Percentiles rank a stretch among this genome's conserved stretches.
Conservation (phyloP, 2,113 vertebrate genomes). For the Myxocyprinus asiaticus region DNA sequence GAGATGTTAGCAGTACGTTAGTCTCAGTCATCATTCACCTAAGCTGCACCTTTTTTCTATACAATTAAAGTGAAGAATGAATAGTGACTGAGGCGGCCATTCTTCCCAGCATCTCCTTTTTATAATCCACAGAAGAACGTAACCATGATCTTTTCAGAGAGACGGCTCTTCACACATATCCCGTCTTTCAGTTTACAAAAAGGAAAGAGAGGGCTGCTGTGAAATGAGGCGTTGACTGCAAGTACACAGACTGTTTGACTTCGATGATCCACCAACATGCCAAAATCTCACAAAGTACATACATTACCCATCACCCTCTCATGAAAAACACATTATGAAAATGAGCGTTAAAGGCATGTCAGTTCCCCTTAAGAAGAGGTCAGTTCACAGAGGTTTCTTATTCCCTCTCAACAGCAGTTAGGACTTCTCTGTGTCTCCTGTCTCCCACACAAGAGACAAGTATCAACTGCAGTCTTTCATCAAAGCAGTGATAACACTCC, state of each 20-base stretch:
- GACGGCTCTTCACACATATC: neutral
- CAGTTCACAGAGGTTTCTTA: constrained; percentile 16
- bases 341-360: constrained; percentile 9
- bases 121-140: no score
- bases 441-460: neutral
- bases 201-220: neutral
- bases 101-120: no score
- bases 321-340: constrained; percentile 22
- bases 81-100: no score
- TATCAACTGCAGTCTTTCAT: neutral
- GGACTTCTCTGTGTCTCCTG: neutral
- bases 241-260: constrained; percentile 13
- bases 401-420: constrained; percentile 1
- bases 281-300: constrained; percentile 17
- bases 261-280: constrained; percentile 11
- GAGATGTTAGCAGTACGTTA: no score
- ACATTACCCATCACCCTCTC: constrained; percentile 3
- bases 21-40: no score
- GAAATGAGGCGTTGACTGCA: constrained; percentile 15
- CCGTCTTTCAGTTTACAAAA: constrained; percentile 12
- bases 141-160: neutral
- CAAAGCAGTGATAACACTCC: neutral
- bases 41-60: no score
- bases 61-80: no score
- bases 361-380: neutral